Evolutionary conservation across 2,113 vertebrate genomes (phyloP), one percentile per base, ranked within the genome.

Genomic region (Tachycineta bicolor): DNA sequence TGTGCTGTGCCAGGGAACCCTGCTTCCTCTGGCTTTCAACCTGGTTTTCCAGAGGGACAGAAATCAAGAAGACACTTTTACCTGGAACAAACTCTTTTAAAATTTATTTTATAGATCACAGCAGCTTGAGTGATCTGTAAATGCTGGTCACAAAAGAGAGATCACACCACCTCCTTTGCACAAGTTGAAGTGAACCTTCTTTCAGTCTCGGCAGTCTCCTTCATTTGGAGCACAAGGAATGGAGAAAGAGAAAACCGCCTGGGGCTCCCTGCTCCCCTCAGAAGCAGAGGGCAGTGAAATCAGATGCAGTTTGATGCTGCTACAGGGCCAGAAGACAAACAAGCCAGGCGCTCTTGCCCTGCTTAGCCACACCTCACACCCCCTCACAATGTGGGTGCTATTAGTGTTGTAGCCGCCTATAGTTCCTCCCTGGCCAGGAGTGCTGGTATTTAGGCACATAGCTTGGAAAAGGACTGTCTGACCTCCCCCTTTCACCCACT

Each of bases 31-130:
- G 39, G 26, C 17, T 86, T 79, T 64, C 0, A 3, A 47, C 2
- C 14, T 44, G 11, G 4, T 64, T 86, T 81, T 37, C 31, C 33
- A 49, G 23, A 33, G 11, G 6, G 47, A 94, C 62, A 95, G 67
- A 91, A 92, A 79, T 23, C 78, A 75, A 73, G 8, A 31, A 22
- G 76, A 90, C 87, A 21, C 16, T 64, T 94, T 68, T 89, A 79
- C 89, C 93, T 89, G 50, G 87, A 98, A 98, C 92, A 97, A 96
- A 95, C 87, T 94, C 96, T 80, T 96, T 97, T 96, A 91, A 96
- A 95, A 97, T 97, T 97, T 97, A 96, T 97, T 98, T 94, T 93
- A 96, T 96, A 97, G 94, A 97, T 97, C 97, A 97, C 96, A 77
- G 89, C 87, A 96, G 96, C 96, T 87, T 76, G 95, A 81, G 96